phyloP scores from a whole-genome alignment of 2,113 vertebrate genomes.

The Narcine bancroftii region DNA sequence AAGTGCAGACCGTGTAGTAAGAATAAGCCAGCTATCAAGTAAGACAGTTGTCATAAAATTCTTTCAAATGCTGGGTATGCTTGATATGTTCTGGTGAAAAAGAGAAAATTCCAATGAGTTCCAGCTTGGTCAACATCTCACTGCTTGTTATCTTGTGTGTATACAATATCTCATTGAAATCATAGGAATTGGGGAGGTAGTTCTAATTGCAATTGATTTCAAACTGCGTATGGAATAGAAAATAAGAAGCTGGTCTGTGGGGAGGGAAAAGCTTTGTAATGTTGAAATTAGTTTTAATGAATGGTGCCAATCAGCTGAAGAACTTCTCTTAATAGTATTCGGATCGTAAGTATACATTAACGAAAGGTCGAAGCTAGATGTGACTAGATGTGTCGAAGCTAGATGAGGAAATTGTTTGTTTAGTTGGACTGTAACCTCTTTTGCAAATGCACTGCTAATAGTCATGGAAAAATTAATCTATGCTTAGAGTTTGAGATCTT shows the following conservation, averaged over 20 bases:
- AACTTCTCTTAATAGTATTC: not conserved
- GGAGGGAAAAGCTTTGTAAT: not conserved
- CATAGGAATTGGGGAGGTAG: too few species aligned
- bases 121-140: not conserved
- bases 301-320: not conserved
- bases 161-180: too few species aligned
- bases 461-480: not conserved
- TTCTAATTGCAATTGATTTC: not conserved
- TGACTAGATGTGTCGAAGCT: too few species aligned
- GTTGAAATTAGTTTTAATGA: not conserved
- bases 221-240: not conserved
- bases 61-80: not conserved
- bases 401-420: not conserved
- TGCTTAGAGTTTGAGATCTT: not conserved
- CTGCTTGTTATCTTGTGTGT: too few species aligned
- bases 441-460: not conserved
- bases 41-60: not conserved
- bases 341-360: not conserved
- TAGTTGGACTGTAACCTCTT: not conserved
- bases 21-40: not conserved
- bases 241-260: not conserved
- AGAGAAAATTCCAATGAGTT: not conserved
- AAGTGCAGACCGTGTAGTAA: not conserved
- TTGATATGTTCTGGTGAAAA: not conserved
- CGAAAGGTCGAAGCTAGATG: not conserved